Base-by-base conservation (phyloP, 2,113 vertebrate species). In the Deroptyus accipitrinus region DNA sequence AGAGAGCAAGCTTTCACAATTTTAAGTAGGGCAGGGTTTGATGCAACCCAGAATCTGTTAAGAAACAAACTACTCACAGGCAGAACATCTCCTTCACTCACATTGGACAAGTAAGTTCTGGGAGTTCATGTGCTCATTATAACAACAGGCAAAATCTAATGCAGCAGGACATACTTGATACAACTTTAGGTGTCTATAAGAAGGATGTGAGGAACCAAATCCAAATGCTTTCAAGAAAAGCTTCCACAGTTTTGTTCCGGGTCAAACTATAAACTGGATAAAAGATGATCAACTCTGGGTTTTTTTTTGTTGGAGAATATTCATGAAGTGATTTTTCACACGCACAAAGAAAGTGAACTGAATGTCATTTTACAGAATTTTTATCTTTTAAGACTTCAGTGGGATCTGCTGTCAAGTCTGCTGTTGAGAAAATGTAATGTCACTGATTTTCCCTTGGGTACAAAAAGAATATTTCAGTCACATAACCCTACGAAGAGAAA, bases 381-480 rank as follows among this genome's bases (percentile, higher is more conserved):
- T 68, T 31, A 74, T 74, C 76, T 86, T 88, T 57, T 64, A 67
- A 95, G 59, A 82, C 74, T 92, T 93, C 63, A 80, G 35, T 83
- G 67, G 72, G 93, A 94, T 66, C 0, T 0, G 57, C 82, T 88
- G 39, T 68, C 84, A 79, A 87, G 52, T 48, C 49, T 81, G 69
- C 31, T 89, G 41, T 1, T 73, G 41, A 83, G 54, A 52, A 61
- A 87, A 73, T 52, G 13, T 77, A 25, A 23, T 88, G 59, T 72
- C 82, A 88, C 57, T 69, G 81, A 84, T 86, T 95, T 70, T 76
- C 89, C 63, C 70, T 49, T 66, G 52, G 27, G 78, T 76, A 82
- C 11, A 73, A 19, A 92, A 91, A 62, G 66, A 91, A 67, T 41
- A 83, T 67, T 92, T 92, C 49, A 85, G 82, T 94, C 74, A 87